Base-by-base conservation (phyloP, 2,113 vertebrate species). In the Neolamprologus kungweensis region DNA sequence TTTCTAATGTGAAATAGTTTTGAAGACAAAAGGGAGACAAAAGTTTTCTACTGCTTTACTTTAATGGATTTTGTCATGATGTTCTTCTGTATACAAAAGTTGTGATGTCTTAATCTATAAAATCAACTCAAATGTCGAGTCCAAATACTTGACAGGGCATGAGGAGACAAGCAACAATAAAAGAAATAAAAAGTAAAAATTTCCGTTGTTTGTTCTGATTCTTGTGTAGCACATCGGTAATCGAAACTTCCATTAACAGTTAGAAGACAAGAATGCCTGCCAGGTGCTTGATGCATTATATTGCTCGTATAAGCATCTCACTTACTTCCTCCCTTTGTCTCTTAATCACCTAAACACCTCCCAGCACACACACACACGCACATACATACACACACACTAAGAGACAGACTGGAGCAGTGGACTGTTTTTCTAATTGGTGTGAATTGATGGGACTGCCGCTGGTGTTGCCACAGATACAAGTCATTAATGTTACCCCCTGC, bases 401-500 rank as follows among this genome's bases (percentile, higher is more conserved):
- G 23, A 78, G 16, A 84, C 10, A 80, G 73, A 80, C 53, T 11
- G 50, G n/a, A 63, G 63, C 23, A 11, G 37, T 47, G 54, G 42
- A 45, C 82, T 63, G 84, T 45, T 81, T 63, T 51, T 57, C 65
- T 86, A 93, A 94, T 92, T 89, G 89, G 57, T 91, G 73, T 75
- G 82, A 91, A 93, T 83, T 81, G 80, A 93, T 89, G 92, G 78
- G 47, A 73, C 57, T 50, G 68, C 85, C 2, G 21, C 82, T 60
- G 85, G 80, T 86, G 90, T 85, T 90, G 73, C 89, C 88, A 87
- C 90, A 91, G 55, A 92, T 92, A 87, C 85, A 82, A 47, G 80
- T 90, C 88, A 89, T 94, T 94, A 92, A 85, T 57, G 65, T 45
- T 40, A 68, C 88, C 89, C 83, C 93, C 91, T 4, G 65, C 92